These are phyloP conservation scores for Cosmia pyralina DNA, from an alignment of 2,888 invertebrate species.

Conservation along the genomic window DNA sequence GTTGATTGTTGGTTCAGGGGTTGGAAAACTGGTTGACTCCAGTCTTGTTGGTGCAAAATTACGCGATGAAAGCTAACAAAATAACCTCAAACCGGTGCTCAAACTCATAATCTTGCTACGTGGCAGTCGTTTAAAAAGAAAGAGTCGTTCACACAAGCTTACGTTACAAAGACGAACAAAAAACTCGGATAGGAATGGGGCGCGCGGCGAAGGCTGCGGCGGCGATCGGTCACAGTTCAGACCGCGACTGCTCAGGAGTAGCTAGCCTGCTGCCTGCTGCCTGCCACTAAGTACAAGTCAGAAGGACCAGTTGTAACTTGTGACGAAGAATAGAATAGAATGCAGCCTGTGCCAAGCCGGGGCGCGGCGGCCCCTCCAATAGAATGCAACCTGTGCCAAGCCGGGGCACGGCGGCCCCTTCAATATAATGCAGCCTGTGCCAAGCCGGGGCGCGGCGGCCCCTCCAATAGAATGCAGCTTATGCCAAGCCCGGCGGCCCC, in stretches of 20 bases:
- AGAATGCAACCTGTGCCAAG: no score
- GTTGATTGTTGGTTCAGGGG: neutral
- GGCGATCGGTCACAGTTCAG: conserved; percentile 68
- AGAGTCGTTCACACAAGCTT: conserved; percentile 24
- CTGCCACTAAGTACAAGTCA: neutral
- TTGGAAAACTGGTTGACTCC: no score
- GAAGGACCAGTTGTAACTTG: conserved; percentile 2
- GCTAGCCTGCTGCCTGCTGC: conserved; percentile 15
- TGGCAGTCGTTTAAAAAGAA: conserved; percentile 11
- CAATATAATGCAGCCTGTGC: no score
- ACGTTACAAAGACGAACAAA: conserved; percentile 23
- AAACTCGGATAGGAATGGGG: conserved; percentile 21
- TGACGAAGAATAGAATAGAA: neutral
- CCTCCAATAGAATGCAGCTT: no score
- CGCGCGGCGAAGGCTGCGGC: conserved; percentile 41
- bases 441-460: no score
- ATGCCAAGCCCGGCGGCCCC: no score
- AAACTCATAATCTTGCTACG: neutral
- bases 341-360: neutral
- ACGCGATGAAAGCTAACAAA: neutral
- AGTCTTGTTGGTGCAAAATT: neutral
- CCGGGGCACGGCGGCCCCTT: neutral
- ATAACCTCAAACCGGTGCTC: no score
- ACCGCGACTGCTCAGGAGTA: conserved; percentile 40
- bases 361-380: no score